A percentile compares a stretch with the other conserved stretches of the same genome.
Evolutionary conservation across 2,797 vertebrate species (phyloP).

Genomic region (Pogonophryne albipinna): DNA sequence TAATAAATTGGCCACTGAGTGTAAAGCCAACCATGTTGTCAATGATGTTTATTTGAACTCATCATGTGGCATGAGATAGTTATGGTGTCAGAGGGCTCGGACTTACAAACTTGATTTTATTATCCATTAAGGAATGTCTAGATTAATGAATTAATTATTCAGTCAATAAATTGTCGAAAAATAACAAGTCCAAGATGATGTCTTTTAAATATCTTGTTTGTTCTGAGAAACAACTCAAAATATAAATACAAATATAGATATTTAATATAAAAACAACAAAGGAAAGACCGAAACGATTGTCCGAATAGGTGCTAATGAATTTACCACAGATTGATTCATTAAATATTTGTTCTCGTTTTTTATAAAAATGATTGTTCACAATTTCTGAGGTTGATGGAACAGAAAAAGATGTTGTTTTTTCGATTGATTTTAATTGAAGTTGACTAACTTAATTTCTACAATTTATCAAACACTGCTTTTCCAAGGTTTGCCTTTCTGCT

Average conservation of each 20-base stretch:
- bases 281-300: neutral
- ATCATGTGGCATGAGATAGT: neutral
- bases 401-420: no score
- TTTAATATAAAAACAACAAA: no score
- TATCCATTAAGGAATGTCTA: neutral
- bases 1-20: neutral
- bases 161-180: neutral
- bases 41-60: conserved; percentile 10
- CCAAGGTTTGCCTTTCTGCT: neutral
- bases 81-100: neutral
- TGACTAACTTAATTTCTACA: neutral
- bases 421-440: neutral
- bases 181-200: no score
- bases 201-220: no score
- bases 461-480: neutral
- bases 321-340: neutral
- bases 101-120: neutral
- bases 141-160: no score
- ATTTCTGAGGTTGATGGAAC: neutral
- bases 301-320: neutral
- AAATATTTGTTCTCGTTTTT: neutral
- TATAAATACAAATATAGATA: no score
- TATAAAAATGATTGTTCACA: neutral
- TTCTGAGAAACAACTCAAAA: no score
- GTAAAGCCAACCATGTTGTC: neutral